Evolutionary conservation across 2,797 vertebrate species (phyloP).

Genomic region (Remorina albescens): DNA sequence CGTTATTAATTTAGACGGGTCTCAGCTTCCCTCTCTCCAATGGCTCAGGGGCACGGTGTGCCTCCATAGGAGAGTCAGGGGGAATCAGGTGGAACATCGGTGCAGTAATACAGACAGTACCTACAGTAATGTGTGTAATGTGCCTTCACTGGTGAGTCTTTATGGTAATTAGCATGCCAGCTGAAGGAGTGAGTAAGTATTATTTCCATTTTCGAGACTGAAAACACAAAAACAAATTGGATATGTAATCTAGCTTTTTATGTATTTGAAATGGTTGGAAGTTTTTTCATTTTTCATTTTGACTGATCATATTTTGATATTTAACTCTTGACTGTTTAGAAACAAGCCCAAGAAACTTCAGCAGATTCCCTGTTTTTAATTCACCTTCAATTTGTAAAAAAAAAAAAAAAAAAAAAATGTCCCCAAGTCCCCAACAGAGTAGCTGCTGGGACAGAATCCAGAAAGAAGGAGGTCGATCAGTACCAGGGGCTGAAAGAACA

Average conservation of each 20-base stretch:
- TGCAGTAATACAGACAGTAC: background rate
- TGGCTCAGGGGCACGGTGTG: conserved; percentile 20
- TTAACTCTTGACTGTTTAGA: no score
- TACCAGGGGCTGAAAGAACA: background rate
- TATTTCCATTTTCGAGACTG: background rate
- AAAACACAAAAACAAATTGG: background rate
- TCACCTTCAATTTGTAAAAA: no score
- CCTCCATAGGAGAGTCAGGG: conserved; percentile 16
- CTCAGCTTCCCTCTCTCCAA: conserved; percentile 7
- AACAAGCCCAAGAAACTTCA: no score
- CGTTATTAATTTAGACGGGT: conserved; percentile 45
- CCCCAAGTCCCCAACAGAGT: no score
- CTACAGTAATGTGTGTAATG: background rate
- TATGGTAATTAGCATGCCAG: background rate
- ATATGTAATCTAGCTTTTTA: no score
- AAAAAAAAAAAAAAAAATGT: no score
- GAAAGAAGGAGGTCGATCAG: background rate
- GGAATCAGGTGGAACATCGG: conserved; percentile 23
- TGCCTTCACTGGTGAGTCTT: background rate
- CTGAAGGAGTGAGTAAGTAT: background rate
- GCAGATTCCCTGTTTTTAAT: no score
- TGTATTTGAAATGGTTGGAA: no score
- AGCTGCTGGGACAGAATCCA: no score
- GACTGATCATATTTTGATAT: no score
- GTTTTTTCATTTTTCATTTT: no score